Percentiles rank a stretch among this genome's conserved stretches.
phyloP scores from a whole-genome alignment of 2,888 invertebrate species.

The Ophion ventricosus region DNA sequence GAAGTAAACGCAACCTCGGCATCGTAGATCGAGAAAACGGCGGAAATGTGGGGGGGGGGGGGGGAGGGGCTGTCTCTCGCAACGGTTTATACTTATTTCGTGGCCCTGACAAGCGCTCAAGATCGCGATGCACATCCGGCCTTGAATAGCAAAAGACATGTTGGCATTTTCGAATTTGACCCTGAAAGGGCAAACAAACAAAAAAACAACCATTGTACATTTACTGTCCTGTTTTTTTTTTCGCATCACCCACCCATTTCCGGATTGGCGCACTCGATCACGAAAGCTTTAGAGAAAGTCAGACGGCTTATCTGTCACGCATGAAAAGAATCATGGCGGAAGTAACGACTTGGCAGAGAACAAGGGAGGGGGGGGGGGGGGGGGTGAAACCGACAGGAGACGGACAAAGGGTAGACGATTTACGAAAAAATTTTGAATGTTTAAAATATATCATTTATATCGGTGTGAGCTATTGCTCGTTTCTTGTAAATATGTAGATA shows the following conservation, averaged over 20 bases:
- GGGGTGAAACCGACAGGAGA: background rate
- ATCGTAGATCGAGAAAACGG: background rate
- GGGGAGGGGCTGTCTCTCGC: background rate
- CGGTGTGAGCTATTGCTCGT: conserved; percentile 37
- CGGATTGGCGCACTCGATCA: background rate
- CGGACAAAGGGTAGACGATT: background rate
- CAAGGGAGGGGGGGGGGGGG: too few species aligned
- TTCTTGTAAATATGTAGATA: conserved; percentile 81
- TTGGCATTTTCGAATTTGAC: conserved; percentile 74
- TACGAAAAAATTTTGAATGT: background rate
- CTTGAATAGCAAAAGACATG: conserved; percentile 75
- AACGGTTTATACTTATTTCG: background rate
- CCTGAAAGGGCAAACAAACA: conserved; percentile 44
- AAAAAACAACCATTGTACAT: conserved; percentile 76
- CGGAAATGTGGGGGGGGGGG: background rate
- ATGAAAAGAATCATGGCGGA: too few species aligned
- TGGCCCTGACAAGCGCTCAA: background rate
- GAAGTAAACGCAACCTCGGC: too few species aligned
- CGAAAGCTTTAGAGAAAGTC: background rate
- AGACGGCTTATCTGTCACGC: too few species aligned
- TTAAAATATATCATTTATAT: background rate
- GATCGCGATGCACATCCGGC: conserved; percentile 21
- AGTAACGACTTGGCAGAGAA: too few species aligned
- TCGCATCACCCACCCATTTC: background rate
- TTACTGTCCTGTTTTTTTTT: conserved; percentile 57